Evolutionary conservation across 2,113 vertebrate genomes (phyloP), one percentile per base, ranked within the genome.

Genomic region (Eupsittula cactorum): DNA sequence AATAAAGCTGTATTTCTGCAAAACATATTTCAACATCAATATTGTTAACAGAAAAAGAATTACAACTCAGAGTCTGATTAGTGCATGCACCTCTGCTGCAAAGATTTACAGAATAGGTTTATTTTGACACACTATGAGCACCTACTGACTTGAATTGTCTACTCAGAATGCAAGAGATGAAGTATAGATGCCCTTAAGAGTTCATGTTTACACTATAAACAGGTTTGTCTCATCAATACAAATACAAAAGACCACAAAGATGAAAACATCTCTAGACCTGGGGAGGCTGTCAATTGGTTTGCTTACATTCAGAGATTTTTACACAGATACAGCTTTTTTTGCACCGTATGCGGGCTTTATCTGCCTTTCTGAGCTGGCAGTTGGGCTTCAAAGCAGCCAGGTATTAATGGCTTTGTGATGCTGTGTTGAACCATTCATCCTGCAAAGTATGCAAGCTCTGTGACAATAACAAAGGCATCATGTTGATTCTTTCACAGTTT

Each of bases 351-450:
- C 82, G 88, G 88, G 75, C 81, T 82, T 88, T 94, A 91, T 89
- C 80, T 91, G 65, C 69, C 74, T 91, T 94, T 96, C 90, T 85
- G 83, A 76, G 33, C 53, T 93, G 57, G 41, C 4, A 0, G 57
- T 76, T 96, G 41, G 73, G 15, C 80, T 90, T 96, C 92, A 96
- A 96, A 96, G 81, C 86, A 96, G 82, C 50, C 75, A 82, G 2
- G 1, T 91, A 90, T 84, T 93, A 94, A 93, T 87, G 86, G 41
- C 44, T 96, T 93, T 96, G 41, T 93, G 80, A 82, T 84, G 80
- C 88, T 91, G 77, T 49, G 90, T 88, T 86, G 62, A 94, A 84
- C 37, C 86, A 94, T 95, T 92, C 88, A 96, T 96, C 83, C 83
- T 75, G 62, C 41, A 91, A 95, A 93, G 86, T 82, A 83, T 94